Percentiles rank a stretch among this genome's conserved stretches.
These are phyloP conservation scores for Microchirus variegatus DNA, from an alignment of 2,797 vertebrate species.

Conservation along the genomic window DNA sequence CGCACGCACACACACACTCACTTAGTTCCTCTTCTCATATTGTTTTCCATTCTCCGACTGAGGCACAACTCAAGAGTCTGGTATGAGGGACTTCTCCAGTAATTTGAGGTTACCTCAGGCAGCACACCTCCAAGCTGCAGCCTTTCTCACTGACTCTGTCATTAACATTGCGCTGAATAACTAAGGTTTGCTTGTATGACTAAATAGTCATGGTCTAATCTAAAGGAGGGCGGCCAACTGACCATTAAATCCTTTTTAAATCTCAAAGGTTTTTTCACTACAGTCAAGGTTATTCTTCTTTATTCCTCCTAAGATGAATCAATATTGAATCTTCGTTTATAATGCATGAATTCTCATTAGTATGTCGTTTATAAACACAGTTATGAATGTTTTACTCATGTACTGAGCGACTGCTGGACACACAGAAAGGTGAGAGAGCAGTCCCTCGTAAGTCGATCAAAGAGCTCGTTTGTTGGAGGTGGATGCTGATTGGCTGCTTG, in stretches of 20 bases:
- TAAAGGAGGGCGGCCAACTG: constrained; percentile 16
- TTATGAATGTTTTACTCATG: no score
- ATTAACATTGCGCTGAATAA: constrained; percentile 26
- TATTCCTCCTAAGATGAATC: constrained; percentile 9
- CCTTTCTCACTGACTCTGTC: constrained; percentile 34
- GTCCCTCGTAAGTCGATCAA: no score
- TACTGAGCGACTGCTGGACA: no score
- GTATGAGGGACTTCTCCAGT: constrained; percentile 59
- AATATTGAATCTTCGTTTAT: no score
- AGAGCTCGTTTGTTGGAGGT: no score
- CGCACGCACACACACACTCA: constrained; percentile 13
- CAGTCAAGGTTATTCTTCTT: constrained; percentile 27
- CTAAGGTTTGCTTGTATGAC: constrained; percentile 20
- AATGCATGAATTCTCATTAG: no score
- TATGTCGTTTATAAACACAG: no score
- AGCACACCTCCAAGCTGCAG: constrained; percentile 25
- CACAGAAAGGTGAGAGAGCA: no score
- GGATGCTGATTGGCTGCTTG: no score
- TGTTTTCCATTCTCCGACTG: constrained; percentile 67
- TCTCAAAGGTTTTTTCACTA: constrained; percentile 34
- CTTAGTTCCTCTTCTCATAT: constrained; percentile 32
- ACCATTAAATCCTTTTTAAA: constrained; percentile 47
- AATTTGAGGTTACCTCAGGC: constrained; percentile 58
- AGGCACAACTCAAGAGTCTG: constrained; percentile 60
- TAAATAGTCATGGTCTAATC: constrained; percentile 26